Evolutionary conservation across 2,797 vertebrate species (phyloP).

Genomic region (Pangasius djambal): DNA sequence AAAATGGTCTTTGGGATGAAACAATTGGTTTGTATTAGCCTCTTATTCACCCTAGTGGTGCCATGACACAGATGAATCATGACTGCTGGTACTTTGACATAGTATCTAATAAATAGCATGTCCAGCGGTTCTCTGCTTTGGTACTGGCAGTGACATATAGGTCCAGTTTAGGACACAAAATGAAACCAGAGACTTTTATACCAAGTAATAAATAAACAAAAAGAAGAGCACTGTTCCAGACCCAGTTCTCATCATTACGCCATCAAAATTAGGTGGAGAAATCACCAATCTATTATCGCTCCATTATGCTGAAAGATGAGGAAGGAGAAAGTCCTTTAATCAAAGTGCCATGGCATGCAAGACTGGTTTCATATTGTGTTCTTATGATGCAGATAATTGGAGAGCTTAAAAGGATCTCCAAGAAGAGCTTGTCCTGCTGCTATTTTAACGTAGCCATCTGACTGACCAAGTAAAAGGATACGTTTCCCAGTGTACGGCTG

Average conservation of each 20-base stretch:
- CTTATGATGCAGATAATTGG: constrained; percentile 63
- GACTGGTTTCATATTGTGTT: constrained; percentile 65
- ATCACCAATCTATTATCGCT: constrained; percentile 59
- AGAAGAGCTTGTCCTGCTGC: constrained; percentile 18
- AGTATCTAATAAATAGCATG: constrained; percentile 48
- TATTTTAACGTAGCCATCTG: constrained; percentile 55
- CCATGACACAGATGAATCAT: constrained; percentile 36
- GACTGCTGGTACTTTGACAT: constrained; percentile 49
- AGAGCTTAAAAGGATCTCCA: constrained; percentile 51
- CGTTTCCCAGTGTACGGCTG: background rate
- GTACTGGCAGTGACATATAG: constrained; percentile 15
- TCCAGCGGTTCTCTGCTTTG: background rate
- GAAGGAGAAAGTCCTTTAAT: constrained; percentile 67
- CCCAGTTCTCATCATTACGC: constrained; percentile 17
- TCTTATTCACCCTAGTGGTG: constrained; percentile 27
- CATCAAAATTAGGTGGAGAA: constrained; percentile 44
- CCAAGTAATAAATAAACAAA: constrained; percentile 36
- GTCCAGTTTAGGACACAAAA: constrained; percentile 11
- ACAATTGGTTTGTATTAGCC: constrained; percentile 27
- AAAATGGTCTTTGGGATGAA: constrained; percentile 24
- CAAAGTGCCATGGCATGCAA: constrained; percentile 68
- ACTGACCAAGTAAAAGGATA: constrained; percentile 20
- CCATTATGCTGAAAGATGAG: constrained; percentile 59
- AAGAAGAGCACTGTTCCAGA: constrained; percentile 23
- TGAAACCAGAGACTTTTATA: constrained; percentile 21